Evolutionary conservation across 2,113 vertebrate genomes (phyloP), one percentile per base, ranked within the genome.

Genomic region (Pogona vitticeps): DNA sequence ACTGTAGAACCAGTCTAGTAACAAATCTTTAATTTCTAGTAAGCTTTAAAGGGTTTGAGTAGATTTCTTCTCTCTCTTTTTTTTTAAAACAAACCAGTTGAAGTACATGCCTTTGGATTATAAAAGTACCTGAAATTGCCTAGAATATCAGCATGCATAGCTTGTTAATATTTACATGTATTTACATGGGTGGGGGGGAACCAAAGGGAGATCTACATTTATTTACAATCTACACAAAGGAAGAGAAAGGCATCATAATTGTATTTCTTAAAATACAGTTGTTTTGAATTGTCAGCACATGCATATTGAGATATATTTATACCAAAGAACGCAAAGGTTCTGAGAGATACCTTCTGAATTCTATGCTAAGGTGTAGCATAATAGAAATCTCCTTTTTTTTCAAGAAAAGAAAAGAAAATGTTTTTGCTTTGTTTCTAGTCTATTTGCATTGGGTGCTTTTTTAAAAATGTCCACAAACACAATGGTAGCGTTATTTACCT

Each of bases 61-160:
- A 94, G 92, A 92, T 88, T 95, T 93, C 95, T 94, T 91, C 91
- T 92, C 91, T 93, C 92, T 86, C 93, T 21, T 56, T 86, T 92
- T 96, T 95, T 97, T 95, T n/a, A n/a, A n/a, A 97, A 96, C 95
- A 97, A 97, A 97, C 95, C 94, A 94, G 93, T 93, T 91, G 95
- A 93, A 96, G 95, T 97, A 97, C 98, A 98, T 99, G 98, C 98
- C 98, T 96, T 97, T 95, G 94, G 96, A 98, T 98, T 99, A 98
- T 97, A 98, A 99, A 99, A 98, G 97, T 98, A 98, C 98, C 98
- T 99, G 98, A 99, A 98, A 98, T 98, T 96, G 96, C 97, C 95
- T 98, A 98, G 97, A 97, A 96, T 97, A 97, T 97, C 97, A 97
- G 96, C 98, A 99, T 99, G 98, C 98, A 98, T 97, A 98, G 98